phyloP scores from a whole-genome alignment of 2,797 vertebrate genomes.

The Ptychobarbus kaznakovi region DNA sequence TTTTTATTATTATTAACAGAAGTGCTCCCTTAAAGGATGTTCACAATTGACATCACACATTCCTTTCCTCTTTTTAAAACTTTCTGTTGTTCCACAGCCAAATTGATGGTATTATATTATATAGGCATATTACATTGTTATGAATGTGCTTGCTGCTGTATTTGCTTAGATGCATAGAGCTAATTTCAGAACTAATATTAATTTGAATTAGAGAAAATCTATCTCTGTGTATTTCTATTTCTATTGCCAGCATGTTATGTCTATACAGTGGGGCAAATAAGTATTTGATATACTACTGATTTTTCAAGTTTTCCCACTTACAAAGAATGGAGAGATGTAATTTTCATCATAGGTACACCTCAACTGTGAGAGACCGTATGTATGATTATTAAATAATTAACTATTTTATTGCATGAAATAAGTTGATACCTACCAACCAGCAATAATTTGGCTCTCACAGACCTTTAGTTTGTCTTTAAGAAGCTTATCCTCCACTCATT shows the following conservation, averaged over 20 bases:
- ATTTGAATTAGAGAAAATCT: neutral
- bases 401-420: too few species aligned
- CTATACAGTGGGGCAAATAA: too few species aligned
- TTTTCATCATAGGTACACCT: too few species aligned
- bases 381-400: too few species aligned
- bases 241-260: neutral
- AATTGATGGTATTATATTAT: neutral
- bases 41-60: conserved; percentile 14
- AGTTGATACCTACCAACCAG: too few species aligned
- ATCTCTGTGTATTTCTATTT: neutral
- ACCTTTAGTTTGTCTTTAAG: too few species aligned
- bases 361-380: too few species aligned
- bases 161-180: neutral
- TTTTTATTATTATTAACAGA: neutral
- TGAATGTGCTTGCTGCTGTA: conserved; percentile 3
- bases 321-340: too few species aligned
- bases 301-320: too few species aligned
- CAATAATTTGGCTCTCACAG: too few species aligned
- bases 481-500: too few species aligned
- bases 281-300: too few species aligned
- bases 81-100: neutral
- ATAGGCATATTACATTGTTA: neutral
- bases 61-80: conserved; percentile 2
- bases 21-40: neutral
- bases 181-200: neutral